phyloP scores from a whole-genome alignment of 2,888 invertebrate genomes.

The Pseudeuparius sepicola region DNA sequence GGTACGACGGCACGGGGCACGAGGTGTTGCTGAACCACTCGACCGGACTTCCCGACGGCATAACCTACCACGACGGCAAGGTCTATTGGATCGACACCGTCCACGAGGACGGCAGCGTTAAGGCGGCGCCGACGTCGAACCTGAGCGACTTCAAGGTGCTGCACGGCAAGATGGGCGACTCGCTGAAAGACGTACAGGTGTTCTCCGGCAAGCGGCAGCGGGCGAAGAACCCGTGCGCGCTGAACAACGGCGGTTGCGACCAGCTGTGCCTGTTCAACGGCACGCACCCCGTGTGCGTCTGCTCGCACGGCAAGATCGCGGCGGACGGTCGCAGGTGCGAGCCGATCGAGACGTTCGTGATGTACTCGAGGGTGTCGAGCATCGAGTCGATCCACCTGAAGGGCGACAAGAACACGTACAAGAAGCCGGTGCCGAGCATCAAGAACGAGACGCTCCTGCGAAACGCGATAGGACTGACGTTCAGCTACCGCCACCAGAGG shows the following conservation, averaged over 20 bases:
- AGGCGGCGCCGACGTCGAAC: conserved; percentile 52
- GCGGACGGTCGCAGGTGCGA: conserved; percentile 57
- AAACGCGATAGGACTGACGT: conserved; percentile 78
- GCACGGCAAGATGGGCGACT: conserved; percentile 49
- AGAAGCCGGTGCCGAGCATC: conserved; percentile 68
- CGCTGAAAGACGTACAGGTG: conserved; percentile 59
- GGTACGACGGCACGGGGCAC: conserved; percentile 56
- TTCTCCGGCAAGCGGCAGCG: conserved; percentile 46
- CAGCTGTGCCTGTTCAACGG: conserved; percentile 69
- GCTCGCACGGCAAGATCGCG: conserved; percentile 70
- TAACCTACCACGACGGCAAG: conserved; percentile 51
- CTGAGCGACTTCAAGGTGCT: conserved; percentile 45
- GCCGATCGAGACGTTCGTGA: conserved; percentile 70
- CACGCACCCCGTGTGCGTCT: conserved; percentile 59
- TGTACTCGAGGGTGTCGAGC: conserved; percentile 71
- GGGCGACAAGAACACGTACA: conserved; percentile 58
- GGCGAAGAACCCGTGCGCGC: conserved; percentile 54
- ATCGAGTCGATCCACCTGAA: conserved; percentile 77
- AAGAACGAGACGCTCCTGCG: conserved; percentile 62
- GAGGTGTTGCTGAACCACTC: conserved; percentile 42
- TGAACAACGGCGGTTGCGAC: conserved; percentile 61
- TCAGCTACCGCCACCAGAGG: conserved; percentile 57
- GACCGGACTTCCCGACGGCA: conserved; percentile 52
- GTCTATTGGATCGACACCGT: conserved; percentile 66
- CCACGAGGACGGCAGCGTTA: conserved; percentile 52